These are phyloP conservation scores for Epizoanthus ramosus DNA, from an alignment of 92 coral and sea anemone genomes.

Conservation along the genomic window DNA sequence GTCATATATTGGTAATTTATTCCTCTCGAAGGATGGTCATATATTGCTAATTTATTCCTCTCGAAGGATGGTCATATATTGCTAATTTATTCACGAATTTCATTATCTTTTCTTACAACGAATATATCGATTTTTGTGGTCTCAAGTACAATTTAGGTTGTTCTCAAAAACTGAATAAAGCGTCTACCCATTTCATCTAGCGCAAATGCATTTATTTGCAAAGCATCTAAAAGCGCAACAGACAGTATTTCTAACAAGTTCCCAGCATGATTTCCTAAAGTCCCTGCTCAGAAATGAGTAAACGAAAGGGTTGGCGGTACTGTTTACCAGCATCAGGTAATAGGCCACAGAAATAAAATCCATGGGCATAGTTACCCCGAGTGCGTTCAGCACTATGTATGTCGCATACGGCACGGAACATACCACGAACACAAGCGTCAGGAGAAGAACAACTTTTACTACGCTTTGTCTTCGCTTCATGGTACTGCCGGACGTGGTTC, in stretches of 20 bases:
- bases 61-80: too few species aligned
- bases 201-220: neutral
- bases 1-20: too few species aligned
- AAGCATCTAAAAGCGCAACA: neutral
- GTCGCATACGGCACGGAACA: conserved; percentile 83
- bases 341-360: conserved; percentile 65
- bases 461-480: conserved; percentile 55
- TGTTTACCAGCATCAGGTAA: conserved; percentile 82
- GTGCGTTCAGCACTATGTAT: conserved; percentile 49
- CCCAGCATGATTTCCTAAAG: conserved; percentile 70
- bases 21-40: too few species aligned
- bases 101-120: too few species aligned
- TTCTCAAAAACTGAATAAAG: neutral
- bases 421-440: conserved; percentile 77
- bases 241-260: conserved; percentile 22
- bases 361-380: conserved; percentile 48
- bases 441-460: conserved; percentile 63
- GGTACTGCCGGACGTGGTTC: conserved; percentile 27
- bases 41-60: too few species aligned
- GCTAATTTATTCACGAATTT: too few species aligned
- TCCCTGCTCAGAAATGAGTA: conserved; percentile 87
- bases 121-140: too few species aligned
- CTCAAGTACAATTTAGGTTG: too few species aligned
- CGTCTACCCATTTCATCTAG: neutral
- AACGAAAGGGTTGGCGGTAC: conserved; percentile 84